These are phyloP conservation scores for Lepidothrix coronata DNA, from an alignment of 2,113 vertebrate species.

Conservation along the genomic window DNA sequence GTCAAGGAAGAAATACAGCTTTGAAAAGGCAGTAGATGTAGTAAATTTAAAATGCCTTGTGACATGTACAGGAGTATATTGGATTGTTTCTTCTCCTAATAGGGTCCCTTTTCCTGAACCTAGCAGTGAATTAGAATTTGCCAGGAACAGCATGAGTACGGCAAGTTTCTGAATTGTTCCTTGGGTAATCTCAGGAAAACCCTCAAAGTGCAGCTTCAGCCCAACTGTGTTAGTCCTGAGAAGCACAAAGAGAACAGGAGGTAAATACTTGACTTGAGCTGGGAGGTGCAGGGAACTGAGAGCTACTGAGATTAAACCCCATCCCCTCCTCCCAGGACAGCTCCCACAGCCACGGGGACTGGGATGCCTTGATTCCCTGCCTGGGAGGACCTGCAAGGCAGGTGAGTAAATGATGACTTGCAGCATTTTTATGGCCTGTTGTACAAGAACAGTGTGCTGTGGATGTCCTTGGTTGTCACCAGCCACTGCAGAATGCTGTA, in stretches of 20 bases:
- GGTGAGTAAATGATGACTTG: background rate
- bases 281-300: background rate
- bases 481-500: slow-evolving; percentile 2
- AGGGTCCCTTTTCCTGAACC: background rate
- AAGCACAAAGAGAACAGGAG: background rate
- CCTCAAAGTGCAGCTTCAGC: background rate
- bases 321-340: fast-evolving
- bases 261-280: background rate
- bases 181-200: background rate
- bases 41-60: background rate
- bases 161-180: background rate
- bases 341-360: background rate
- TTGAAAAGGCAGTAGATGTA: background rate
- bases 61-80: background rate
- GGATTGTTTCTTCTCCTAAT: background rate
- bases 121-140: background rate
- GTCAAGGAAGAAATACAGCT: background rate
- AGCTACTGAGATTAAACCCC: background rate
- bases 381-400: background rate
- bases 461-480: slow-evolving; percentile 34
- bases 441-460: background rate
- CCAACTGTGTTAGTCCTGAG: background rate
- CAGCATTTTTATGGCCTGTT: background rate
- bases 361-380: background rate
- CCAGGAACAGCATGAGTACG: background rate